phyloP scores from a whole-genome alignment of 2,797 vertebrate genomes.

The Trachops cirrhosus region DNA sequence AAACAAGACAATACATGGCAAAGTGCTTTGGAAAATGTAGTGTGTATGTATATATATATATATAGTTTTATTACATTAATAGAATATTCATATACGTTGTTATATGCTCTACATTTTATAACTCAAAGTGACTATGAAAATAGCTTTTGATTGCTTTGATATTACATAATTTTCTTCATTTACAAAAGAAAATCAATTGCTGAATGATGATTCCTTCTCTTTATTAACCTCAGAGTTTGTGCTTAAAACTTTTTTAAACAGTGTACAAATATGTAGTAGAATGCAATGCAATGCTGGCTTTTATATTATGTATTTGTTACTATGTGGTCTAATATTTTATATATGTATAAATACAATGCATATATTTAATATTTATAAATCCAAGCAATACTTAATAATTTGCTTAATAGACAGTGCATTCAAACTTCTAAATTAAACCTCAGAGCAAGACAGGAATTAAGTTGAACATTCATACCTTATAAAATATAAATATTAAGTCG shows the following conservation, averaged over 20 bases:
- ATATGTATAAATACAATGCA: neutral
- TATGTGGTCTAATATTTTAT: neutral
- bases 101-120: conserved; percentile 1
- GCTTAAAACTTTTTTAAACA: neutral
- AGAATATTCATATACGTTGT: neutral
- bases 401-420: neutral
- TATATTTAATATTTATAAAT: neutral
- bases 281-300: neutral
- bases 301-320: neutral
- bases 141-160: neutral
- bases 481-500: conserved; percentile 95
- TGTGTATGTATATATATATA: neutral
- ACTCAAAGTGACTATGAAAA: conserved; percentile 15
- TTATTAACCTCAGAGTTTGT: neutral
- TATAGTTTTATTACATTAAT: neutral
- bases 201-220: neutral
- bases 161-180: neutral
- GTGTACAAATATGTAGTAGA: neutral
- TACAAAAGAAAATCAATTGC: neutral
- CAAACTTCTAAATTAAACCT: conserved; percentile 4
- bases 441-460: conserved; percentile 28
- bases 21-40: neutral
- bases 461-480: conserved; percentile 88
- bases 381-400: conserved; percentile 9
- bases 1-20: neutral